These are phyloP conservation scores for Campodea augens DNA, from an alignment of 1,140 invertebrate genomes.

Conservation along the genomic window DNA sequence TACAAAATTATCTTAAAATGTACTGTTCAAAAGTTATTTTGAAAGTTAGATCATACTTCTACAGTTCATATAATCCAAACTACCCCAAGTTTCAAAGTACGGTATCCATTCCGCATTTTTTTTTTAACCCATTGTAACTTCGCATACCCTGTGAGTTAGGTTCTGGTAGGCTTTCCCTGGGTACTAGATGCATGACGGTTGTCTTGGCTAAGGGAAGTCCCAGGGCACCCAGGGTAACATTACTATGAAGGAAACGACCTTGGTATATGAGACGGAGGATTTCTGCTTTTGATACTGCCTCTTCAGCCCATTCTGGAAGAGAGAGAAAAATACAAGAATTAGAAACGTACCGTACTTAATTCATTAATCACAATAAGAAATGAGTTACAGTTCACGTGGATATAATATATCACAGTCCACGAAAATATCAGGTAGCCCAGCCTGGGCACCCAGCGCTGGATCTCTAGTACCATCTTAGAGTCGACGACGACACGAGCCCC, in stretches of 20 bases:
- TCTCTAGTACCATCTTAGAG: too few species aligned
- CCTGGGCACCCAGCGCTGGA: too few species aligned
- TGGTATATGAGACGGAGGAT: slow-evolving; percentile 98
- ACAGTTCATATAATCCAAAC: too few species aligned
- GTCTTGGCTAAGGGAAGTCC: slow-evolving; percentile 90
- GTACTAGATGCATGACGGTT: slow-evolving; percentile 98
- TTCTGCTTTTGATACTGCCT: slow-evolving; percentile 85
- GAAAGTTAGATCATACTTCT: too few species aligned
- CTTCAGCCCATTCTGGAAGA: slow-evolving; percentile 79
- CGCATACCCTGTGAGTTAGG: slow-evolving; percentile 97
- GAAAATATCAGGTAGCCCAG: too few species aligned
- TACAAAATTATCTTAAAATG: too few species aligned
- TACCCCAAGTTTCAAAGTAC: too few species aligned
- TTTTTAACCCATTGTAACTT: too few species aligned
- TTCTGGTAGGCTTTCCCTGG: slow-evolving; percentile 95
- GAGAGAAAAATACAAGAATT: slow-evolving; percentile 18
- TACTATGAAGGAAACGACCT: slow-evolving; percentile 96
- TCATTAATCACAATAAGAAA: slow-evolving; percentile 1
- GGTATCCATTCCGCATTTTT: too few species aligned
- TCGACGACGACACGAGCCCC: too few species aligned
- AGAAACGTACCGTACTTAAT: slow-evolving; percentile 5
- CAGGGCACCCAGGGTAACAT: slow-evolving; percentile 91
- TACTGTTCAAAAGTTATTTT: too few species aligned
- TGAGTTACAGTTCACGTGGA: neutral
- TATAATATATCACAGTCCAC: neutral